phyloP scores from a whole-genome alignment of 2,797 vertebrate genomes.

The Premnoplex brunnescens region DNA sequence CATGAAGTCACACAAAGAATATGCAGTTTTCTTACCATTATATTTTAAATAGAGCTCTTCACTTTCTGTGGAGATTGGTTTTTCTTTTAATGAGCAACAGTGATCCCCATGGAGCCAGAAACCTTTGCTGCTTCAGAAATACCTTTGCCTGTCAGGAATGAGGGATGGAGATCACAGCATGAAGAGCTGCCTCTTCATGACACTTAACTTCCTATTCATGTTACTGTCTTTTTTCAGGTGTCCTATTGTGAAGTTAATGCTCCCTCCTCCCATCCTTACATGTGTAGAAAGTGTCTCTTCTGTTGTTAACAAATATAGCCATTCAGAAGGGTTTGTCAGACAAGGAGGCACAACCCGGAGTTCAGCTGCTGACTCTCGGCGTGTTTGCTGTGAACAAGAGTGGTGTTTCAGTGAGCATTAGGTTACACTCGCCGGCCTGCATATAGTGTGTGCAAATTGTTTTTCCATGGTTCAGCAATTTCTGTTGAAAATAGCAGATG shows the following conservation, averaged over 20 bases:
- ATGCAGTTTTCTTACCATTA: not conserved
- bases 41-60: not conserved
- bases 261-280: not conserved
- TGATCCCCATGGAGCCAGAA: not conserved
- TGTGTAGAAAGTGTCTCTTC: not conserved
- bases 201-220: not conserved
- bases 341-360: not conserved
- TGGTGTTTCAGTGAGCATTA: not conserved
- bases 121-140: not conserved
- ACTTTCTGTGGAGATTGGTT: not conserved
- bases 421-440: not conserved
- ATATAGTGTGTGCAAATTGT: not conserved
- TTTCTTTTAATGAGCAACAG: not conserved
- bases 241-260: not conserved
- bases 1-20: not conserved
- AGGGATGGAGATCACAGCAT: not conserved
- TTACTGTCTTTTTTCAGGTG: not conserved
- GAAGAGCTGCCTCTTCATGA: not conserved
- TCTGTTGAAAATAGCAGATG: not conserved
- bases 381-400: not conserved
- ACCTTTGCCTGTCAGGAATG: not conserved
- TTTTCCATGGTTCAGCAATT: not conserved
- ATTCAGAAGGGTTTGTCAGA: not conserved
- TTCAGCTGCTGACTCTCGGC: not conserved
- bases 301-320: not conserved